Evolutionary conservation across 2,113 vertebrate species (phyloP).

Genomic region (Pterocles orientalis): DNA sequence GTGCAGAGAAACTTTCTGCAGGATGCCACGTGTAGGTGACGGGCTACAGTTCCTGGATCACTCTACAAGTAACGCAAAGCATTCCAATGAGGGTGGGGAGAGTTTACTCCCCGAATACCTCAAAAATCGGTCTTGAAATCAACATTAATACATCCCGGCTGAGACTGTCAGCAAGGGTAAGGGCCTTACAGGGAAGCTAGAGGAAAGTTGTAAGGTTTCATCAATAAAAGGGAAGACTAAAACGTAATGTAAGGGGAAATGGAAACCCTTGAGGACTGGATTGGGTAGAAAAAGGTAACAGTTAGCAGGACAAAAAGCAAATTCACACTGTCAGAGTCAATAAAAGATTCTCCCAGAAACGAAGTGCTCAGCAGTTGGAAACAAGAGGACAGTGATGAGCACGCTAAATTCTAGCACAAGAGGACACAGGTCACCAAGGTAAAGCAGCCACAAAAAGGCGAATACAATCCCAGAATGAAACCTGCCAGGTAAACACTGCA

Average conservation of each 20-base stretch:
- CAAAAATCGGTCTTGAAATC: background rate
- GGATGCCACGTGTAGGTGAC: fast-evolving
- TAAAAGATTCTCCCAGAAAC: background rate
- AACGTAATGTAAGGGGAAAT: fast-evolving
- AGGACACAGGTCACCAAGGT: background rate
- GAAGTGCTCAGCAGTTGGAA: background rate
- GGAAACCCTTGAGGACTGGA: background rate
- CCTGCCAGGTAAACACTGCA: background rate
- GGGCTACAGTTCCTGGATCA: background rate
- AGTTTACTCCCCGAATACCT: background rate
- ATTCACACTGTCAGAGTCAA: background rate
- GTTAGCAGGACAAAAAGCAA: background rate
- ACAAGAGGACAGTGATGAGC: fast-evolving
- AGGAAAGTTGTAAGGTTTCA: background rate
- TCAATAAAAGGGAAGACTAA: background rate
- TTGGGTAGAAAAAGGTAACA: background rate
- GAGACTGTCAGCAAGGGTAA: background rate
- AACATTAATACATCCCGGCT: background rate
- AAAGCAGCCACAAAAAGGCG: background rate
- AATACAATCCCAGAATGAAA: background rate
- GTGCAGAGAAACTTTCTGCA: background rate
- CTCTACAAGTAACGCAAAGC: background rate
- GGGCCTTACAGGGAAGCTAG: background rate
- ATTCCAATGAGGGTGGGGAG: background rate
- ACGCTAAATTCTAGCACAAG: fast-evolving